Conservation (phyloP, 1,140 invertebrate species). For the Listronotus bonariensis region DNA sequence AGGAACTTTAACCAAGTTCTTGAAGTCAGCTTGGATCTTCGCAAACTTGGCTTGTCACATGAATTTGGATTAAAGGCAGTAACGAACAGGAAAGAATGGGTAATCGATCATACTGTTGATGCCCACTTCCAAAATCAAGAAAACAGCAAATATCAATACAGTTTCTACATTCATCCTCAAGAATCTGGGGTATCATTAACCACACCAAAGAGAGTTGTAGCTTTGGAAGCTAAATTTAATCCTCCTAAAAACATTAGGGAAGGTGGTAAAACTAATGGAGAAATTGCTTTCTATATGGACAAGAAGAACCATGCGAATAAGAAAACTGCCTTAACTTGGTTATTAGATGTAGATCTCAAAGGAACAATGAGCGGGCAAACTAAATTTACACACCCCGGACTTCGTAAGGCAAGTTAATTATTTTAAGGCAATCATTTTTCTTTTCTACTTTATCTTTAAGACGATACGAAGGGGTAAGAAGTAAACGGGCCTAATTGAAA, state of each 20-base stretch:
- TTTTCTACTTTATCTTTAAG: too few relatives aligned
- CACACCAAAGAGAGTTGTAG: slow-evolving; percentile 68
- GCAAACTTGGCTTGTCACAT: slow-evolving; percentile 70
- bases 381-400: slow-evolving; percentile 67
- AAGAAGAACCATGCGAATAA: slow-evolving; percentile 70
- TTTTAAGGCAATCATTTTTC: too few relatives aligned
- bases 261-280: slow-evolving; percentile 56
- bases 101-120: slow-evolving; percentile 67
- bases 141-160: slow-evolving; percentile 71
- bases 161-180: slow-evolving; percentile 65
- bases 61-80: slow-evolving; percentile 71
- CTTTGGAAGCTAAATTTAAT: slow-evolving; percentile 57
- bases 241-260: slow-evolving; percentile 26
- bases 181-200: slow-evolving; percentile 62
- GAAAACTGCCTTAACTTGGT: slow-evolving; percentile 61
- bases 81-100: slow-evolving; percentile 62
- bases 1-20: slow-evolving; percentile 60
- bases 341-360: slow-evolving; percentile 57
- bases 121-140: slow-evolving; percentile 69
- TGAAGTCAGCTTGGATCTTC: slow-evolving; percentile 67
- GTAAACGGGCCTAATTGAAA: too few relatives aligned
- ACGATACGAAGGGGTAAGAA: too few relatives aligned
- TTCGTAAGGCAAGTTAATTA: slow-evolving; percentile 61
- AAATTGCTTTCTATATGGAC: slow-evolving; percentile 67
- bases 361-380: slow-evolving; percentile 62